Evolutionary conservation across 2,797 vertebrate genomes (phyloP).

Genomic region (Coreius guichenoti): DNA sequence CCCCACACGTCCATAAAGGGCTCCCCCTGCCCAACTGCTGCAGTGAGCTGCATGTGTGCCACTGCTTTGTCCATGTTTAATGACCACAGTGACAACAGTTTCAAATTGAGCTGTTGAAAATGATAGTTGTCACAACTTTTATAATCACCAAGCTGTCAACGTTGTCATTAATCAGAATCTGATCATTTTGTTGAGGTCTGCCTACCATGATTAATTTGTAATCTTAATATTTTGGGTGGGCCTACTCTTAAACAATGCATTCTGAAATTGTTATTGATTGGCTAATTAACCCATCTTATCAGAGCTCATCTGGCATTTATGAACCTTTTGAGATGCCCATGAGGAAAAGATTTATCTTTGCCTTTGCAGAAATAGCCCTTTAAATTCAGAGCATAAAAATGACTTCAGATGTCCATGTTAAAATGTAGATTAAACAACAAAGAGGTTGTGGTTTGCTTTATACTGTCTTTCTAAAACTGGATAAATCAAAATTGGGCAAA

Average conservation of each 20-base stretch:
- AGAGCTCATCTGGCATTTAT: not conserved
- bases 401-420: not conserved
- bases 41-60: conserved; percentile 12
- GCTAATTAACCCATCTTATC: not conserved
- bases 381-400: not conserved
- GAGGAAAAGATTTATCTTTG: not conserved
- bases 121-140: conserved; percentile 6
- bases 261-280: conserved; percentile 13
- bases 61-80: conserved; percentile 15
- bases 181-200: not conserved
- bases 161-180: not conserved
- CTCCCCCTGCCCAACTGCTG: conserved; percentile 8
- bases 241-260: conserved; percentile 15
- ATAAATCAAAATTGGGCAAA: not conserved
- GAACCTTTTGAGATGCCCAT: not conserved
- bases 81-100: conserved; percentile 29
- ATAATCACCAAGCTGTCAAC: conserved; percentile 2
- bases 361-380: not conserved
- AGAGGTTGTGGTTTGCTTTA: not conserved
- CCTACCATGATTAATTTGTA: not conserved
- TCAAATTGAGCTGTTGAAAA: conserved; percentile 7
- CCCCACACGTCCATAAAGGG: conserved; percentile 10
- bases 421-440: conserved; percentile 10
- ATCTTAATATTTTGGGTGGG: conserved; percentile 10
- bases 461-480: not conserved